These are phyloP conservation scores for Semicossyphus pulcher DNA, from an alignment of 2,113 vertebrate species.

Conservation along the genomic window DNA sequence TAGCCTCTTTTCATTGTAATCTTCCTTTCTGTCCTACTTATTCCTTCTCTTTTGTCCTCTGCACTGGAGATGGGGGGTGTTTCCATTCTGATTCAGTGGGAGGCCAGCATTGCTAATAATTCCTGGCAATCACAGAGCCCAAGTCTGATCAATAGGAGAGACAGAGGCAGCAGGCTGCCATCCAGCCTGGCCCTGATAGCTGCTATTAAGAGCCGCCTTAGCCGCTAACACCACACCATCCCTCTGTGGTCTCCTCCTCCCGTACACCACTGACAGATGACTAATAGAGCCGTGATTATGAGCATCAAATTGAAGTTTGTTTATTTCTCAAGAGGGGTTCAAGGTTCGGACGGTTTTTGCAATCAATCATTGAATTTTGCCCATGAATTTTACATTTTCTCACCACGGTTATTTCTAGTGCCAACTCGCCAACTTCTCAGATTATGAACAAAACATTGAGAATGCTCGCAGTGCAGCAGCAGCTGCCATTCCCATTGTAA, in stretches of 20 bases:
- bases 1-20: neutral
- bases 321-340: slow-evolving; percentile 50
- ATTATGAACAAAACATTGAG: slow-evolving; percentile 24
- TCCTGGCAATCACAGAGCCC: slow-evolving; percentile 63
- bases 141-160: slow-evolving; percentile 73
- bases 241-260: neutral
- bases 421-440: slow-evolving; percentile 1
- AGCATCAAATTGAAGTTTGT: slow-evolving; percentile 62
- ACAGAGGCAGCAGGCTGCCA: slow-evolving; percentile 67
- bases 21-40: neutral
- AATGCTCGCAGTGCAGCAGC: neutral
- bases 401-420: slow-evolving; percentile 12
- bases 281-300: slow-evolving; percentile 62
- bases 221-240: slow-evolving; percentile 48
- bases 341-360: slow-evolving; percentile 48
- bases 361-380: slow-evolving; percentile 61
- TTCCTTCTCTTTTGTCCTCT: slow-evolving; percentile 30
- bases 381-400: slow-evolving; percentile 17
- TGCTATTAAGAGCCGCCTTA: slow-evolving; percentile 67
- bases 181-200: slow-evolving; percentile 70
- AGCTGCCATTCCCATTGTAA: slow-evolving; percentile 55
- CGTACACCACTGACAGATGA: slow-evolving; percentile 30
- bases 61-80: slow-evolving; percentile 15
- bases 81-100: slow-evolving; percentile 51
- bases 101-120: slow-evolving; percentile 60